These are phyloP conservation scores for Chymomyza amoena DNA, from an alignment of 2,888 invertebrate genomes.

Conservation along the genomic window DNA sequence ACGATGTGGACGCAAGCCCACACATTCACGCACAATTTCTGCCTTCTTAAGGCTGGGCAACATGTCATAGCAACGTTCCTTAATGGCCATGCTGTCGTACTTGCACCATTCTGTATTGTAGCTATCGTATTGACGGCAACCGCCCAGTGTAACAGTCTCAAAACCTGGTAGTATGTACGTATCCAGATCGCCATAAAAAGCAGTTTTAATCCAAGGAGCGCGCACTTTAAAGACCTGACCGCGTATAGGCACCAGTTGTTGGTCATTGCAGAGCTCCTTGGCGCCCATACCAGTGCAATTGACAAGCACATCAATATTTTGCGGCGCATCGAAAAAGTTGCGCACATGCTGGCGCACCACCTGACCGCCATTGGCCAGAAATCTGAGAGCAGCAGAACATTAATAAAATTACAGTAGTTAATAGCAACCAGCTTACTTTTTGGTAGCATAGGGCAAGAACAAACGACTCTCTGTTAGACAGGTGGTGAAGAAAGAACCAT, in stretches of 20 bases:
- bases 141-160: constrained; percentile 89
- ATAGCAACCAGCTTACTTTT: constrained; percentile 80
- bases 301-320: constrained; percentile 85
- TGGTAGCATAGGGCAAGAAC: constrained; percentile 89
- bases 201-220: constrained; percentile 94
- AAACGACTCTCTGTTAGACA: constrained; percentile 86
- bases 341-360: constrained; percentile 81
- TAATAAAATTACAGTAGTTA: neutral
- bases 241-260: constrained; percentile 87
- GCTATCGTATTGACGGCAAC: constrained; percentile 90
- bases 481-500: constrained; percentile 90
- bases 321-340: constrained; percentile 82
- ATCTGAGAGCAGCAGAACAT: constrained; percentile 77
- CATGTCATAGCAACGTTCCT: constrained; percentile 87
- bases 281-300: constrained; percentile 95
- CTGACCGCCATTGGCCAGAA: constrained; percentile 82
- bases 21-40: constrained; percentile 83
- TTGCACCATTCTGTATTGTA: constrained; percentile 84
- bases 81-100: constrained; percentile 87
- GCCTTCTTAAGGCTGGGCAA: constrained; percentile 84
- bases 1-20: constrained; percentile 91
- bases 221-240: constrained; percentile 90
- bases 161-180: constrained; percentile 91
- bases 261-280: constrained; percentile 86
- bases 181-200: constrained; percentile 91